phyloP scores from a whole-genome alignment of 1,140 invertebrate species.

The Drosophila bipectinata region DNA sequence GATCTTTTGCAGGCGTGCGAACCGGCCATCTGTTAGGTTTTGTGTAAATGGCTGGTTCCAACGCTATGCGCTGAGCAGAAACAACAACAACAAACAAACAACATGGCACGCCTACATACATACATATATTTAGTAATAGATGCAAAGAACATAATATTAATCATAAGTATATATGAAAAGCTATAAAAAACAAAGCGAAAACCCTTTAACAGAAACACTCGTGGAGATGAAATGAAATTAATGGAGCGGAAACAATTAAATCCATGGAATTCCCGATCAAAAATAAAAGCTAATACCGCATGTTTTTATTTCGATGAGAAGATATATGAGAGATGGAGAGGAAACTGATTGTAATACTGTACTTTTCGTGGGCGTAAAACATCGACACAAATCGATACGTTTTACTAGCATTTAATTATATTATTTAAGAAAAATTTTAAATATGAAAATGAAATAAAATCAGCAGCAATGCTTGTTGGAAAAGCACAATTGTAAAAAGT shows the following conservation, averaged over 20 bases:
- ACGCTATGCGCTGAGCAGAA: slow-evolving; percentile 41
- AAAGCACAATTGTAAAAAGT: slow-evolving; percentile 58
- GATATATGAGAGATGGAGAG: slow-evolving; percentile 5
- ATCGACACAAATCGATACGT: slow-evolving; percentile 55
- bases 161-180: slow-evolving; percentile 69
- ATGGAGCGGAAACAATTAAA: slow-evolving; percentile 44
- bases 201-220: slow-evolving; percentile 45
- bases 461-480: slow-evolving; percentile 40
- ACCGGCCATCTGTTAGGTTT: slow-evolving; percentile 53
- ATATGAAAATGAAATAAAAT: slow-evolving; percentile 50
- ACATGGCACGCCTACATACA: slow-evolving; percentile 47
- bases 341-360: slow-evolving; percentile 54
- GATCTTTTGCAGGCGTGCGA: slow-evolving; percentile 13
- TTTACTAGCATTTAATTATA: slow-evolving; percentile 64
- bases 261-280: slow-evolving; percentile 71
- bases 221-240: slow-evolving; percentile 49
- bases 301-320: slow-evolving; percentile 66
- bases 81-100: slow-evolving; percentile 8
- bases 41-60: slow-evolving; percentile 53
- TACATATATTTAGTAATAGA: slow-evolving; percentile 74
- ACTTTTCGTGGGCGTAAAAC: slow-evolving; percentile 65
- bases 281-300: slow-evolving; percentile 51
- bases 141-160: slow-evolving; percentile 68
- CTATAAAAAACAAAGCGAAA: slow-evolving; percentile 41
- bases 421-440: slow-evolving; percentile 64